Evolutionary conservation across 53 echinoderm and acorn worm genomes (phyloP), one percentile per base, ranked within the genome.

Genomic region (Echinometra lucunter): DNA sequence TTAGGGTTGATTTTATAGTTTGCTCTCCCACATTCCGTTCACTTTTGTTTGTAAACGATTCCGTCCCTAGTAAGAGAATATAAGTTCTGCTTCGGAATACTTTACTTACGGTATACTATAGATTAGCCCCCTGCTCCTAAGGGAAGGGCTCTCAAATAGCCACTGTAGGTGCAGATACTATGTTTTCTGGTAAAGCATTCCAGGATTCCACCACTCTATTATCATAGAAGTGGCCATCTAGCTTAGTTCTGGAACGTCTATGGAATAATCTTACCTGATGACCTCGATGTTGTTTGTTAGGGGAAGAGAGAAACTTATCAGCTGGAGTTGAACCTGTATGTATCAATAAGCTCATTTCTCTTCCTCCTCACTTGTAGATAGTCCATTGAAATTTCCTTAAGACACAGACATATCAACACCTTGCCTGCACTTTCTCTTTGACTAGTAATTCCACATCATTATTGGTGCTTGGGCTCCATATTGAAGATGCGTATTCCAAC

Each of bases 401-500:
- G 27, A 6, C 42, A 42, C 4, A 80, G 19, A 80, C 80, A 42
- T 80, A 80, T n/a, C n/a, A 40, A 23, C 21, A 40, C 27, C 38
- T 80, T 12, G 17, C 12, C 80, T 44, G 80, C 44, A 44, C 4
- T 42, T 40, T 78, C 30, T 80, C 17, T n/a, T n/a, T n/a, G n/a
- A n/a, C n/a, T 80, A 80, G 42, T 6, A 3, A 4, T 5, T 78
- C 40, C 19, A 92, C 74, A 32, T 66, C 27, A 25, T 92, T 44
- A 19, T 70, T 92, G 53, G 44, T 67, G 0, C 1, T 74, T 28
- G 74, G 92, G 72, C 92, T 92, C 92, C 75, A 92, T 6, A 25
- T 49, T 1, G 92, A 49, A 19, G 91, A 91, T 37, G 44, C 91
- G 42, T 91, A 91, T 53, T 92, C 92, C 67, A 92, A 40, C 25